These are phyloP conservation scores for Trichogramma pretiosum DNA, from an alignment of 1,140 invertebrate species.

Conservation along the genomic window DNA sequence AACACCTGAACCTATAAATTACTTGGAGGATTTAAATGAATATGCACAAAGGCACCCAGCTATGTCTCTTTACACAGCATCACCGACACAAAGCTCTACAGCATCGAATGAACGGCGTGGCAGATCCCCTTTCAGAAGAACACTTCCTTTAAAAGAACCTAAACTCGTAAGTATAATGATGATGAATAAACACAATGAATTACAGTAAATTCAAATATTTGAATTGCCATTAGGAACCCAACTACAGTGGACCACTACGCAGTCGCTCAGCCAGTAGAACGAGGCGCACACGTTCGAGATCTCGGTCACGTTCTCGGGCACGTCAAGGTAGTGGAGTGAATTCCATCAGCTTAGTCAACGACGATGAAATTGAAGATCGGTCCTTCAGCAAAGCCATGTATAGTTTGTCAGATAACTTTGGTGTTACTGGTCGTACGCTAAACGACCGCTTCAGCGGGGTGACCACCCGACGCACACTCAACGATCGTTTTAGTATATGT, in stretches of 20 bases:
- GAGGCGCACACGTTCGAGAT: slow-evolving; percentile 34
- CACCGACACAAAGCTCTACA: background rate
- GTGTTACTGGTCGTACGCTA: slow-evolving; percentile 39
- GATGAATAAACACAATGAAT: too few relatives aligned
- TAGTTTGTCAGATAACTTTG: slow-evolving; percentile 33
- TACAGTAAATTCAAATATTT: too few relatives aligned
- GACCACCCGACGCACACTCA: too few relatives aligned
- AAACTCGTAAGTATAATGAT: slow-evolving; percentile 29
- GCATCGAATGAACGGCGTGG: slow-evolving; percentile 26
- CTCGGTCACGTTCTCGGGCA: slow-evolving; percentile 32
- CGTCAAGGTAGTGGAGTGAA: background rate
- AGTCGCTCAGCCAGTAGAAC: slow-evolving; percentile 23
- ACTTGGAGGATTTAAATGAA: too few relatives aligned
- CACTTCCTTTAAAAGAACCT: too few relatives aligned
- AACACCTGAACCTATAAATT: background rate
- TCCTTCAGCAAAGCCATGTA: slow-evolving; percentile 41
- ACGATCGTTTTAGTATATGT: too few relatives aligned
- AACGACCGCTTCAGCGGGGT: slow-evolving; percentile 43
- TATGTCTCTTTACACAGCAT: slow-evolving; percentile 9
- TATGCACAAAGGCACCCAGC: slow-evolving; percentile 6
- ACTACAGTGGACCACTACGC: slow-evolving; percentile 19
- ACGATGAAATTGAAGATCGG: slow-evolving; percentile 32
- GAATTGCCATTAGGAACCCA: too few relatives aligned
- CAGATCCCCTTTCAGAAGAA: slow-evolving; percentile 33
- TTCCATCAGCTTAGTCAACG: slow-evolving; percentile 13